phyloP scores from a whole-genome alignment of 2,113 vertebrate species.

The Machaerirhynchus nigripectus region DNA sequence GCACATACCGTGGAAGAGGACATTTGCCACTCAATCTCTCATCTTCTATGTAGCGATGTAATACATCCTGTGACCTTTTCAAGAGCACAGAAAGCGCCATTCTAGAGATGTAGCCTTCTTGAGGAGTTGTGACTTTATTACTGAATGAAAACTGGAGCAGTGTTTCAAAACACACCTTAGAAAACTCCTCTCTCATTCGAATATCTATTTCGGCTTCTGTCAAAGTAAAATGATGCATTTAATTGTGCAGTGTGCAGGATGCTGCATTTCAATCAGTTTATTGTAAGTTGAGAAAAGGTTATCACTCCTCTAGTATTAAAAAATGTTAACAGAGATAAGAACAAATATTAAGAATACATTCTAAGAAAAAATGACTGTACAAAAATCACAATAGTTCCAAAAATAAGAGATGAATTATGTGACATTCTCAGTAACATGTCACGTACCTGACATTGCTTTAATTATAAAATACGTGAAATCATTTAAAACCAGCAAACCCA shows the following conservation, averaged over 20 bases:
- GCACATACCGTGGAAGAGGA: conserved; percentile 89
- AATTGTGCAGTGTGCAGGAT: not conserved
- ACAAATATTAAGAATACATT: not conserved
- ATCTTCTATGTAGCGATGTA: conserved; percentile 93
- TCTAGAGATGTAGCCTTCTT: conserved; percentile 97
- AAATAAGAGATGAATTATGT: not conserved
- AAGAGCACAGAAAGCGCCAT: conserved; percentile 97
- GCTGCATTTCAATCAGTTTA: not conserved
- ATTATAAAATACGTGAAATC: not conserved
- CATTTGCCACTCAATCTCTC: conserved; percentile 95
- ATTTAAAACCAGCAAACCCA: not conserved
- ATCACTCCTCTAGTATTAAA: not conserved
- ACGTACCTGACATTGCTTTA: not conserved
- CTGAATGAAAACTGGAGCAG: conserved; percentile 98
- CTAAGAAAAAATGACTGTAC: not conserved
- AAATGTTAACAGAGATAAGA: not conserved
- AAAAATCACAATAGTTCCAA: not conserved
- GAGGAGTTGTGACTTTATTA: conserved; percentile 94
- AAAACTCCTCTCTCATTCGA: conserved; percentile 97
- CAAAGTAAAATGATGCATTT: conserved; percentile 50
- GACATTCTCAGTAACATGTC: not conserved
- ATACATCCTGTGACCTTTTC: conserved; percentile 93
- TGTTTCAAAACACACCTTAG: conserved; percentile 98
- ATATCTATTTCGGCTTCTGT: conserved; percentile 97
- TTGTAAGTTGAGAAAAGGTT: not conserved